Evolutionary conservation across 2,888 invertebrate species (phyloP).

Genomic region (Ephialtes manifestator): DNA sequence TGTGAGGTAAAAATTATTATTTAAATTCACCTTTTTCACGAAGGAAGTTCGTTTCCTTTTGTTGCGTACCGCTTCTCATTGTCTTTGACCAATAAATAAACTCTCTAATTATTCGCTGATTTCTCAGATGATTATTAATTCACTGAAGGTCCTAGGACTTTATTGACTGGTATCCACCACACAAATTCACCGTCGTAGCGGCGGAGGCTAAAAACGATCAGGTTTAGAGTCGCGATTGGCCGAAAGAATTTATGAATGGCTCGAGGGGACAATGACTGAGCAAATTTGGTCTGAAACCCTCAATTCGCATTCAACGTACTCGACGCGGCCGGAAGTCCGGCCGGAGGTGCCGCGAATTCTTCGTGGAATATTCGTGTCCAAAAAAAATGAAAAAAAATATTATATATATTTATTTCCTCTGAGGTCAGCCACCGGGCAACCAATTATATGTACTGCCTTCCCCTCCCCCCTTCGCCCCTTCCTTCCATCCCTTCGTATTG

Average conservation of each 20-base stretch:
- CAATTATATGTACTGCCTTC: slow-evolving; percentile 10
- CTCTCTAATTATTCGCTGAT: too few species aligned
- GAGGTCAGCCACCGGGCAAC: slow-evolving; percentile 34
- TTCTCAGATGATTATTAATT: too few species aligned
- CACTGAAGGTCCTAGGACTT: neutral
- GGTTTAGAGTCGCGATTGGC: slow-evolving; percentile 22
- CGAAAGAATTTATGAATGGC: slow-evolving; percentile 58
- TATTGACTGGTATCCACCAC: neutral
- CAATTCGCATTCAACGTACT: slow-evolving; percentile 53
- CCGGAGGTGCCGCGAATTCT: slow-evolving; percentile 45
- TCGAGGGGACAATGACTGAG: neutral
- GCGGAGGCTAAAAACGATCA: neutral
- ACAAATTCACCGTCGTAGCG: slow-evolving; percentile 9
- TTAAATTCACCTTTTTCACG: too few species aligned
- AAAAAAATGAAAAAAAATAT: slow-evolving; percentile 35
- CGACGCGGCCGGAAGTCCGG: slow-evolving; percentile 48
- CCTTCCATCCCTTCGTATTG: neutral
- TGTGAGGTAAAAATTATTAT: too few species aligned
- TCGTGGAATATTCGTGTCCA: slow-evolving; percentile 35
- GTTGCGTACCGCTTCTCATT: too few species aligned
- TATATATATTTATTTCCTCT: slow-evolving; percentile 13
- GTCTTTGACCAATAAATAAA: too few species aligned
- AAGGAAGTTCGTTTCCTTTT: too few species aligned
- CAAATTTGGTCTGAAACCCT: slow-evolving; percentile 32
- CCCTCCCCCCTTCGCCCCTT: neutral